These are phyloP conservation scores for Melanotaenia pygmaea DNA, from an alignment of 2,797 vertebrate genomes.

Conservation along the genomic window DNA sequence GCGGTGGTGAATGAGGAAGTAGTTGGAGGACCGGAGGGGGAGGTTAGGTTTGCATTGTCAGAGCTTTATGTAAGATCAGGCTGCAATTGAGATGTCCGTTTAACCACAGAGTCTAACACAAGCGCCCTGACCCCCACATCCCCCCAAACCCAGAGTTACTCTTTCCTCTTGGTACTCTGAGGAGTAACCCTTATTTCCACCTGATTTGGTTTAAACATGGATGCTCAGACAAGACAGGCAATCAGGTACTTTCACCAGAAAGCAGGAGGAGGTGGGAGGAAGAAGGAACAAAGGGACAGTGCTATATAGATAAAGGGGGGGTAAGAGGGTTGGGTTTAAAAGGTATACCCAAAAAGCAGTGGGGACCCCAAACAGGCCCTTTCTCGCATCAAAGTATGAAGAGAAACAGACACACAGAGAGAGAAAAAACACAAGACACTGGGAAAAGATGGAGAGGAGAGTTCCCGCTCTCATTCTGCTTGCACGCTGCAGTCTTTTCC, in stretches of 20 bases:
- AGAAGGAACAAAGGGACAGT: constrained; percentile 50
- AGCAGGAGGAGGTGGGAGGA: constrained; percentile 79
- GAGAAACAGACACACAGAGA: constrained; percentile 37
- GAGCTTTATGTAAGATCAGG: constrained; percentile 93
- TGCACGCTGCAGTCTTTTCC: constrained; percentile 32
- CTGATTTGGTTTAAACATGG: constrained; percentile 77
- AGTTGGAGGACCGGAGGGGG: constrained; percentile 37
- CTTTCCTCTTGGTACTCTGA: constrained; percentile 53
- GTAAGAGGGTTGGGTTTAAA: constrained; percentile 33
- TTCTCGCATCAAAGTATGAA: constrained; percentile 56
- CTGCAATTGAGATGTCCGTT: constrained; percentile 98
- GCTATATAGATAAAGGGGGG: constrained; percentile 41
- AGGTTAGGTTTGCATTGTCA: constrained; percentile 53
- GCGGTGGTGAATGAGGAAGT: constrained; percentile 48
- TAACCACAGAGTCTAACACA: constrained; percentile 61
- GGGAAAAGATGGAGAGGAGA: constrained; percentile 42
- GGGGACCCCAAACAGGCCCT: constrained; percentile 54
- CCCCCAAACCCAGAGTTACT: constrained; percentile 51
- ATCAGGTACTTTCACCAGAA: constrained; percentile 98
- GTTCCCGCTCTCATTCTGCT: constrained; percentile 32
- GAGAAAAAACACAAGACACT: constrained; percentile 40
- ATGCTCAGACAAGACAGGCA: constrained; percentile 99
- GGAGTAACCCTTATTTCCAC: constrained; percentile 52
- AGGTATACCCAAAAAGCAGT: constrained; percentile 52
- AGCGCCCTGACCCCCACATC: constrained; percentile 27